Conservation (phyloP, 2,888 invertebrate species). For the Sesamia inferens region DNA sequence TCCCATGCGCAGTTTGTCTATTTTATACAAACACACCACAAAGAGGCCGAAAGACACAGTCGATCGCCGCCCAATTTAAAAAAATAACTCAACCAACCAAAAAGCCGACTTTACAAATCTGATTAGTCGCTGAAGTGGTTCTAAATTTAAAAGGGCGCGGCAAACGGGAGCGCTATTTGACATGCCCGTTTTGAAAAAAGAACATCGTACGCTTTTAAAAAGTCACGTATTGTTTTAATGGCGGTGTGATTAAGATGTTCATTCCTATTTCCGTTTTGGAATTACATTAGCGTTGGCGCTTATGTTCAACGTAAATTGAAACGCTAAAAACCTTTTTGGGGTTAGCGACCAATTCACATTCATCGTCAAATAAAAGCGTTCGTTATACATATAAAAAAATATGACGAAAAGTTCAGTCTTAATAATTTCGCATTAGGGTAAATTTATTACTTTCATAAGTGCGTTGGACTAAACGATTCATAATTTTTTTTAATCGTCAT, state of each 20-base stretch:
- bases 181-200: slow-evolving; percentile 75
- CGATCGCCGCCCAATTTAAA: slow-evolving; percentile 75
- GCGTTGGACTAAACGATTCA: slow-evolving; percentile 65
- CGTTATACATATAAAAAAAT: slow-evolving; percentile 39
- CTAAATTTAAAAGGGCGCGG: slow-evolving; percentile 87
- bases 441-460: slow-evolving; percentile 82
- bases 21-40: slow-evolving; percentile 77
- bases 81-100: slow-evolving; percentile 70
- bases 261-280: slow-evolving; percentile 67
- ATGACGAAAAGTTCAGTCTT: slow-evolving; percentile 60
- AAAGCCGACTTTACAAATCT: slow-evolving; percentile 87
- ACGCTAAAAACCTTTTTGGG: slow-evolving; percentile 39
- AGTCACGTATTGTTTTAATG: slow-evolving; percentile 81
- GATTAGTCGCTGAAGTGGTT: slow-evolving; percentile 88
- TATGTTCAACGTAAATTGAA: slow-evolving; percentile 49
- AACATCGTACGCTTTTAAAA: slow-evolving; percentile 79
- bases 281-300: slow-evolving; percentile 52
- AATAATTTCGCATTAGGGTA: slow-evolving; percentile 73
- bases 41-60: slow-evolving; percentile 79
- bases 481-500: slow-evolving; percentile 73
- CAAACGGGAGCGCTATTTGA: slow-evolving; percentile 80
- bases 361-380: slow-evolving; percentile 29
- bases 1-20: slow-evolving; percentile 82
- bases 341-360: slow-evolving; percentile 52
- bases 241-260: slow-evolving; percentile 82